Evolutionary conservation across 2,113 vertebrate species (phyloP).

Genomic region (Antigone vipio): DNA sequence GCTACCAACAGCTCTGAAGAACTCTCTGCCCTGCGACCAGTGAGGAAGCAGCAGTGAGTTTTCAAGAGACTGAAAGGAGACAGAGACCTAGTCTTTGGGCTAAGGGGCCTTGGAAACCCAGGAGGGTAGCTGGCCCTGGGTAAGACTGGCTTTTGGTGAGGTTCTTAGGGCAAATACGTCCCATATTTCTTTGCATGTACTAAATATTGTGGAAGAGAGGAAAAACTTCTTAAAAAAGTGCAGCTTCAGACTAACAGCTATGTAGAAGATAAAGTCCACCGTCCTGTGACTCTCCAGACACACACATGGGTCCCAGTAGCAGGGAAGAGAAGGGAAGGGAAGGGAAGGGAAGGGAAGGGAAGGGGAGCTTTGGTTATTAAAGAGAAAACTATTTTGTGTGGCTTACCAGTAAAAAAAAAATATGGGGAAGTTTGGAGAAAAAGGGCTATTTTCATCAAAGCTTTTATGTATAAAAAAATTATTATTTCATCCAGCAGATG

Average conservation of each 20-base stretch:
- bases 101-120: not conserved
- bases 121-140: not conserved
- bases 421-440: not conserved
- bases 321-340: not conserved
- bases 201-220: not conserved
- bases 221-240: not conserved
- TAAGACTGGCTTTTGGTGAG: not conserved
- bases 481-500: not conserved
- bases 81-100: not conserved
- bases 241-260: not conserved
- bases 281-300: not conserved
- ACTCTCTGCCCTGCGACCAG: not conserved
- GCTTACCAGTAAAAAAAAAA: not conserved
- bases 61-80: not conserved
- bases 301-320: accelerated
- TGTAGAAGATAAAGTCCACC: not conserved
- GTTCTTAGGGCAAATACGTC: not conserved
- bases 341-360: not conserved
- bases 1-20: not conserved
- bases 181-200: not conserved
- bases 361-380: not conserved
- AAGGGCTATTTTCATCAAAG: not conserved
- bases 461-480: not conserved
- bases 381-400: not conserved
- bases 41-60: not conserved